These are phyloP conservation scores for Limnodromus scolopaceus DNA, from an alignment of 2,797 vertebrate genomes.

Conservation along the genomic window DNA sequence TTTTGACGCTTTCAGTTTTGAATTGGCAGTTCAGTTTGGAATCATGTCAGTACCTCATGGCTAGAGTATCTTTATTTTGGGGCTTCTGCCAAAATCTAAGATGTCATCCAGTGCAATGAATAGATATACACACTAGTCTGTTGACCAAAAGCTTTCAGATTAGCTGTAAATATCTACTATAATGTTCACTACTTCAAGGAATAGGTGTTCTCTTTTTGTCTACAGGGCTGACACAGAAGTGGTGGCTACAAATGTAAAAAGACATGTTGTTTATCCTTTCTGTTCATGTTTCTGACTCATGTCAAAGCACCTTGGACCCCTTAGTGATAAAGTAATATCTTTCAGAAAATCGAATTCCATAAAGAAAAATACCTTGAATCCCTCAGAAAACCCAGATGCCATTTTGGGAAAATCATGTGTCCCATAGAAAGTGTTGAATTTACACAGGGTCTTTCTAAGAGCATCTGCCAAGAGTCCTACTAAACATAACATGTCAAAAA, in stretches of 20 bases:
- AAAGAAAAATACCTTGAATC: neutral
- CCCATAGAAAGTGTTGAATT: neutral
- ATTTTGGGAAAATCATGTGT: neutral
- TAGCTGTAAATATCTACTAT: neutral
- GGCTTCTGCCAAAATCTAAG: neutral
- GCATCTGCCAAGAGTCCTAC: neutral
- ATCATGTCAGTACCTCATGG: neutral
- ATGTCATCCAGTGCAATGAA: neutral
- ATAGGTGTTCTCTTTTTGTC: neutral
- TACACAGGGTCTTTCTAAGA: neutral
- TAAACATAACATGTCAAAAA: neutral
- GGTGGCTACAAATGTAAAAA: neutral
- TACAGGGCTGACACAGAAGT: fast-evolving
- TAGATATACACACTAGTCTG: neutral
- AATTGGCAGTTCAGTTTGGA: neutral
- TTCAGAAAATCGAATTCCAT: neutral
- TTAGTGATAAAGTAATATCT: neutral
- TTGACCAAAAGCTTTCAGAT: neutral
- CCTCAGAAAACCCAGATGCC: neutral
- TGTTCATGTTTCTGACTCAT: neutral
- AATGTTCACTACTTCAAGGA: neutral
- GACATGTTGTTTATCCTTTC: neutral
- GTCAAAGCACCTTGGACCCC: neutral
- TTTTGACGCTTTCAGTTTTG: neutral
- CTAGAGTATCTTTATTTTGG: neutral